Evolutionary conservation across 2,888 invertebrate species (phyloP).

Genomic region (Zygogramma bicolorata): DNA sequence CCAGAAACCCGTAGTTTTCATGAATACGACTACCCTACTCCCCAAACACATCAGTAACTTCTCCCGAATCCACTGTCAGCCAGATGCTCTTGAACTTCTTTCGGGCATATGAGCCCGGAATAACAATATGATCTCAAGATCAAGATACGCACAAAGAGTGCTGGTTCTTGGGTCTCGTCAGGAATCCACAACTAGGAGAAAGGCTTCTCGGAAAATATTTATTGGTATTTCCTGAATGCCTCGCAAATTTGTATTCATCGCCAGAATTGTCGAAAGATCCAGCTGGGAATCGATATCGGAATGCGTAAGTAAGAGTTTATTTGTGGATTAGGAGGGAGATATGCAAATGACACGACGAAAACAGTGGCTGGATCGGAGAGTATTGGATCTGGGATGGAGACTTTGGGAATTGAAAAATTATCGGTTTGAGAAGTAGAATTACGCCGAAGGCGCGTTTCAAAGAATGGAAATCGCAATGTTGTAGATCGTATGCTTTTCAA

Average conservation of each 20-base stretch:
- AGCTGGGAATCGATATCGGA: constrained; percentile 46
- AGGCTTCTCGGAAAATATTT: background rate
- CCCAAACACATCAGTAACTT: background rate
- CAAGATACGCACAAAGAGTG: background rate
- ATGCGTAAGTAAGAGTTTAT: constrained; percentile 55
- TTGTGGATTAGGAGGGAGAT: constrained; percentile 53
- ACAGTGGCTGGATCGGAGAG: constrained; percentile 7
- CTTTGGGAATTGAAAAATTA: background rate
- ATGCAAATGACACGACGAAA: constrained; percentile 48
- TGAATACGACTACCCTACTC: background rate
- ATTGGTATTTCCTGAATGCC: background rate
- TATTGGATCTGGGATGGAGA: background rate
- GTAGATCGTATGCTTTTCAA: too few species aligned
- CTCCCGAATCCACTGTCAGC: background rate
- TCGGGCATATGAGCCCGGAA: background rate
- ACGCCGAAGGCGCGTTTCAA: too few species aligned
- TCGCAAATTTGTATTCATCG: constrained; percentile 16
- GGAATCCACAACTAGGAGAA: background rate
- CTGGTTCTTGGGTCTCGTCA: background rate
- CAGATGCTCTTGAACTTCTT: background rate
- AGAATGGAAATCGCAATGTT: too few species aligned
- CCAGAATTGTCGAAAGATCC: constrained; percentile 13
- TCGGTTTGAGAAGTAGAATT: background rate
- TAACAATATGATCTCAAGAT: background rate
- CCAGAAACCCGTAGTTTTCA: background rate